Evolutionary conservation across 2,888 invertebrate genomes (phyloP).

Genomic region (Lasioglossum vierecki): DNA sequence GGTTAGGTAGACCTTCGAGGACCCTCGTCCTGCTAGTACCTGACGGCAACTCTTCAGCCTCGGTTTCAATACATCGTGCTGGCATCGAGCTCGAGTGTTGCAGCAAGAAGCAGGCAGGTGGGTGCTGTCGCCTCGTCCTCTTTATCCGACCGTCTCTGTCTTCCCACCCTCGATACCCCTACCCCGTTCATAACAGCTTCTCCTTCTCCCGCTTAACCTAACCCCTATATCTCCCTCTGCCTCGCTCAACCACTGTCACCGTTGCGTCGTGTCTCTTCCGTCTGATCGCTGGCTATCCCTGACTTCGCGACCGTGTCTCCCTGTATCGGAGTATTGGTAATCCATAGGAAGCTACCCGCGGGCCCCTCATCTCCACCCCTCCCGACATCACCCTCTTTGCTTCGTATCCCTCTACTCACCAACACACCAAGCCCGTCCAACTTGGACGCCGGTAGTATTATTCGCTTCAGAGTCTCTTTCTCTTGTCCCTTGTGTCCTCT

Average conservation of each 20-base stretch:
- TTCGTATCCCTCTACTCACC: slow-evolving; percentile 54
- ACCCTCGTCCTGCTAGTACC: slow-evolving; percentile 68
- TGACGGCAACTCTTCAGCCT: slow-evolving; percentile 65
- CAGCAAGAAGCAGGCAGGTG: slow-evolving; percentile 68
- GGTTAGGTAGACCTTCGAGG: slow-evolving; percentile 69
- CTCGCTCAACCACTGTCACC: not conserved
- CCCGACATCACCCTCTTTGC: slow-evolving; percentile 52
- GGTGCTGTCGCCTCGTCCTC: slow-evolving; percentile 54
- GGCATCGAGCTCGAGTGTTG: slow-evolving; percentile 68
- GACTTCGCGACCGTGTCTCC: slow-evolving; percentile 77
- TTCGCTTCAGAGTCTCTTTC: slow-evolving; percentile 59
- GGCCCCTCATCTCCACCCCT: slow-evolving; percentile 42
- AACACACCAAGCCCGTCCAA: slow-evolving; percentile 30
- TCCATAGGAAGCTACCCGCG: slow-evolving; percentile 76
- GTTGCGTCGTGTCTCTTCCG: slow-evolving; percentile 69
- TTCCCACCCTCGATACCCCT: slow-evolving; percentile 9
- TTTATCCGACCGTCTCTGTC: slow-evolving; percentile 20
- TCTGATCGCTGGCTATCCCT: slow-evolving; percentile 84
- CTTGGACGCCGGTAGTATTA: slow-evolving; percentile 44
- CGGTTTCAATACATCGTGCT: slow-evolving; percentile 67
- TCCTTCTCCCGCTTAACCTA: slow-evolving; percentile 27
- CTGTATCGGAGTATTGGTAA: slow-evolving; percentile 84
- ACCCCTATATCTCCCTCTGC: not conserved
- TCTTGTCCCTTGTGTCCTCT: slow-evolving; percentile 55
- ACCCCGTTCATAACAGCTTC: not conserved